phyloP scores from a whole-genome alignment of 2,888 invertebrate genomes.

The Alcis repandata region DNA sequence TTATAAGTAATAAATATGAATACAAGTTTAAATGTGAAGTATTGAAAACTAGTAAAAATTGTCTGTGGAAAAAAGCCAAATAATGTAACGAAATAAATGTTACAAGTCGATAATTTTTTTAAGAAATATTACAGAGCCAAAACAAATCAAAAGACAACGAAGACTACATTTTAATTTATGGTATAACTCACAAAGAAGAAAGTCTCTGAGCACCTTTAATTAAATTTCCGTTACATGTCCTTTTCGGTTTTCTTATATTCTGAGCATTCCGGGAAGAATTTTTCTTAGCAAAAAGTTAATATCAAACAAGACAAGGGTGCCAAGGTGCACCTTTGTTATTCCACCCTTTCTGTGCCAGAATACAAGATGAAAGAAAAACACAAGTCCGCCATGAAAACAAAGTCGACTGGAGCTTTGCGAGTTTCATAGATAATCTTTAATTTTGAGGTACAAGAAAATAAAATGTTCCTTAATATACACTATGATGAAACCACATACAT shows the following conservation, averaged over 20 bases:
- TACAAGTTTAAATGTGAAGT: no score
- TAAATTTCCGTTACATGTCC: neutral
- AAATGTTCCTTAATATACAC: neutral
- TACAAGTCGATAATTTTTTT: no score
- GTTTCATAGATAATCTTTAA: neutral
- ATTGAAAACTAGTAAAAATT: no score
- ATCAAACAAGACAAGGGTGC: conserved; percentile 17
- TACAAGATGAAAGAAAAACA: conserved; percentile 51
- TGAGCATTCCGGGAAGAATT: neutral
- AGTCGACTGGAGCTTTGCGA: conserved; percentile 54
- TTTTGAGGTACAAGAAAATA: neutral
- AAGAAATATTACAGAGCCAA: no score
- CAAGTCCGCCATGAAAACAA: conserved; percentile 49
- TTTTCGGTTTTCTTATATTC: neutral
- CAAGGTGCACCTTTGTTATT: conserved; percentile 45
- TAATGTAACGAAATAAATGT: no score
- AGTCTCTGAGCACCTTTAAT: neutral
- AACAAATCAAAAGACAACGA: neutral
- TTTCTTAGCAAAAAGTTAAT: conserved; percentile 3
- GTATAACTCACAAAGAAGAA: neutral
- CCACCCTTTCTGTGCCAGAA: conserved; percentile 34
- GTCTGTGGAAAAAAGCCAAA: no score
- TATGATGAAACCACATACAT: no score
- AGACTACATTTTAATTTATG: no score
- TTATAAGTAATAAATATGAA: no score